Evolutionary conservation across 2,797 vertebrate species (phyloP), one percentile per base, ranked within the genome.

Genomic region (Typhlichthys subterraneus): DNA sequence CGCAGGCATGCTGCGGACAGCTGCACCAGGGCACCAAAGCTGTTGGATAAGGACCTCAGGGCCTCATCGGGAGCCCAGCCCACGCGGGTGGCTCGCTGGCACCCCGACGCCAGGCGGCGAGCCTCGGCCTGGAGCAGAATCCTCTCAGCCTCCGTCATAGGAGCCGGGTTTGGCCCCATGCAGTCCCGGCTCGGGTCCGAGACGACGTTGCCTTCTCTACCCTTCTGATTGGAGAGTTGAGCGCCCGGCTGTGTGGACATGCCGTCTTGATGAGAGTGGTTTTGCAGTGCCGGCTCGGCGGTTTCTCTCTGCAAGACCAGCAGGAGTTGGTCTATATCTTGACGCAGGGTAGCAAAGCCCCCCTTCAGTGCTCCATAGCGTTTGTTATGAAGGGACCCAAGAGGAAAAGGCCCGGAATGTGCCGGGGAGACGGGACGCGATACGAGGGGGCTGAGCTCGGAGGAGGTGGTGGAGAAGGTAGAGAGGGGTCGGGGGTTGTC

Each of bases 21-120:
- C 64, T 95, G 94, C 47, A 98, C 90, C 56, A 99, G 90, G 45
- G 94, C 88, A 31, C 91, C 92, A n/a, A 99, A 99, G 12, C 96
- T 96, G 61, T 95, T 94, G 5, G 88, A 91, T 63, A 98, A 85
- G 0, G 85, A 93, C 0, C 81, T 72, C 45, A 96, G 93, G 61
- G 95, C 93, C 73, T 98, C 95, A 1, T 94, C 89, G 0, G 94
- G 93, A 45, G 95, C 94, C 90, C 95, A 96, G 49, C 95, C 94
- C 10, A 93, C 91, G 61, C 93, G 92, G 12, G 97, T 95, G 33
- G 96, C 95, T 0, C 94, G 92, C 78, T 97, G 95, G 81, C 96
- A 99, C 71, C 94, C 95, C 1, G 94, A 94, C 1, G 96, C 94
- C 71, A 99, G 81, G 62, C 93, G 92, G 67, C 85, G 92, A 45